Evolutionary conservation across 2,113 vertebrate species (phyloP).

Genomic region (Clarias macrocephalus): DNA sequence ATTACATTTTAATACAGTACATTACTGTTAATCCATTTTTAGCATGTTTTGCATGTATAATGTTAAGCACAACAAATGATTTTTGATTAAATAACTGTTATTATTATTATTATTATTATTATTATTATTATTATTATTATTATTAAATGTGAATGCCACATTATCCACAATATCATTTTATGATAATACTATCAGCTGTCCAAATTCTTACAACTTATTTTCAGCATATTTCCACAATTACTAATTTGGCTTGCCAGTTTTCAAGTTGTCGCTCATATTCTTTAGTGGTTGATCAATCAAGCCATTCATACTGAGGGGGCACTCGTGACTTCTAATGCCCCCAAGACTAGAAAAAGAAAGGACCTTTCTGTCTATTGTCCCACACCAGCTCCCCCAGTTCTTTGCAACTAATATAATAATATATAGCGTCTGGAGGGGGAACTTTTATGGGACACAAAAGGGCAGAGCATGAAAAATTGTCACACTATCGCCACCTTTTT

Average conservation of each 20-base stretch:
- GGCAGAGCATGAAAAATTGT: neutral
- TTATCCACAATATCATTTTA: neutral
- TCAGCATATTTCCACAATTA: neutral
- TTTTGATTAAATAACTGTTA: neutral
- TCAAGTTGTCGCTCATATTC: conserved; percentile 13
- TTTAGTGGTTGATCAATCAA: conserved; percentile 38
- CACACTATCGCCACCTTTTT: neutral
- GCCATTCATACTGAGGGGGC: conserved; percentile 37
- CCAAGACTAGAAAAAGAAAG: conserved; percentile 33
- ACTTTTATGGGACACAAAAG: conserved; percentile 13
- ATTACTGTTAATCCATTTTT: neutral
- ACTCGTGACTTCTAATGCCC: conserved; percentile 46
- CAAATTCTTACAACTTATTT: conserved; percentile 7
- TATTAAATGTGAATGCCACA: neutral
- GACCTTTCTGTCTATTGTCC: conserved; percentile 40
- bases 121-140: too few relatives aligned
- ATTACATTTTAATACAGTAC: too few relatives aligned
- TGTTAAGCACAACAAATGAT: neutral
- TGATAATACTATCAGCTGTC: neutral
- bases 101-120: neutral
- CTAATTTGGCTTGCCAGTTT: neutral
- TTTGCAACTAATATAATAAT: conserved; percentile 39
- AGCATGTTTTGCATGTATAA: neutral
- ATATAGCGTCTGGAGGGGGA: neutral
- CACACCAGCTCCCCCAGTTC: conserved; percentile 21